Evolutionary conservation across 2,113 vertebrate species (phyloP), one percentile per base, ranked within the genome.

Genomic region (Nerophis ophidion): DNA sequence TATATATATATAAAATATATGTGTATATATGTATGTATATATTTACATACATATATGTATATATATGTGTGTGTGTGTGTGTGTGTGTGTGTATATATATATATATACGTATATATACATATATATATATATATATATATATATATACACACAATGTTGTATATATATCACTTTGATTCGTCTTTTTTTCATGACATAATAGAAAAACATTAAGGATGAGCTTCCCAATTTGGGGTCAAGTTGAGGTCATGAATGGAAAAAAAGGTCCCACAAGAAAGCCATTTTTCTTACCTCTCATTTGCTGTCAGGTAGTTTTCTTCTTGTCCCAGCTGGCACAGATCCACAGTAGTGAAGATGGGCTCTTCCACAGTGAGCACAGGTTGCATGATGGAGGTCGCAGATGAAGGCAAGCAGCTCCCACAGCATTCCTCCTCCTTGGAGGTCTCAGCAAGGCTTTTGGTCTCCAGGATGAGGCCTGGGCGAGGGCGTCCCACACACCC

Each of bases 391-490:
- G 51, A 75, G 67, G 61, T 46, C 46, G 59, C 75, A 51, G 70
- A 34, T 47, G 79, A 67, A 75, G 77, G 56, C 14, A 69, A 48
- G 76, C 72, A 71, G 75, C 72, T 80, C 63, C 76, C 77, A 57
- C 82, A 85, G 73, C 83, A 75, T 62, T 77, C 81, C 68, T 68
- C 86, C 78, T 87, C 86, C 12, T 55, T 76, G 66, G 77, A 71
- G 70, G 76, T 80, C 75, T 75, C 79, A 15, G 36, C 6, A 19
- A 81, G 73, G 79, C 79, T 80, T 74, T 66, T 76, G 80, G 70
- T 84, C 77, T 89, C 88, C 89, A 90, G 86, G 66, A 75, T 64
- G 75, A 83, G 61, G 70, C 81, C 66, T 66, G 68, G 65, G 44
- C 48, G 14, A 40, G 38, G 55, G 42, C 7, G 17, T 66, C 49